These are phyloP conservation scores for Pristionchus fissidentatus DNA, from an alignment of 2,888 invertebrate species.

Conservation along the genomic window DNA sequence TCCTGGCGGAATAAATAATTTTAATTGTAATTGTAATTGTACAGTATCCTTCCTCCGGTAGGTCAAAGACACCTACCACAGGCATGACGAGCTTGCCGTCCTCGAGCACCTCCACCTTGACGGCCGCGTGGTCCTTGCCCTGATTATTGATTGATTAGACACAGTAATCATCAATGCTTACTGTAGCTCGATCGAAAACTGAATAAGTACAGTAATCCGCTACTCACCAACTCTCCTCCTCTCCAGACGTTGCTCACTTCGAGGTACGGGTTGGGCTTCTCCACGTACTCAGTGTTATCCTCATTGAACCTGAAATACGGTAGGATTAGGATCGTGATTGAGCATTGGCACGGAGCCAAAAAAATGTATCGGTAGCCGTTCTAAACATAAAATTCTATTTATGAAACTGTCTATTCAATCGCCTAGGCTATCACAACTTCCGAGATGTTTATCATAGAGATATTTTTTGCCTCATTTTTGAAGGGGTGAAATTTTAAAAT, in stretches of 20 bases:
- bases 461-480: too few relatives aligned
- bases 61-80: background rate
- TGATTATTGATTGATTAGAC: conserved; percentile 22
- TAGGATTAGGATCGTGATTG: background rate
- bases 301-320: conserved; percentile 1
- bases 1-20: too few relatives aligned
- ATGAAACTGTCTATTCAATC: too few relatives aligned
- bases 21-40: too few relatives aligned
- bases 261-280: conserved; percentile 18
- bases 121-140: conserved; percentile 3
- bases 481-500: too few relatives aligned
- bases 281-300: conserved; percentile 16
- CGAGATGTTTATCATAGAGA: too few relatives aligned
- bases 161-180: background rate
- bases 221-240: conserved; percentile 15
- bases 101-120: background rate
- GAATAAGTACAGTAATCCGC: background rate
- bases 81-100: conserved; percentile 38
- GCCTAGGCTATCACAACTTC: too few relatives aligned
- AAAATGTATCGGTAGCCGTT: too few relatives aligned
- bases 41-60: background rate
- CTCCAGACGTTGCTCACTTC: conserved; percentile 40
- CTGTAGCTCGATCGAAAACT: background rate
- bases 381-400: too few relatives aligned
- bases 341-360: too few relatives aligned